Percentiles rank a stretch among this genome's conserved stretches.
These are phyloP conservation scores for Glyphotaelius pellucidus DNA, from an alignment of 2,888 invertebrate species.

Conservation along the genomic window DNA sequence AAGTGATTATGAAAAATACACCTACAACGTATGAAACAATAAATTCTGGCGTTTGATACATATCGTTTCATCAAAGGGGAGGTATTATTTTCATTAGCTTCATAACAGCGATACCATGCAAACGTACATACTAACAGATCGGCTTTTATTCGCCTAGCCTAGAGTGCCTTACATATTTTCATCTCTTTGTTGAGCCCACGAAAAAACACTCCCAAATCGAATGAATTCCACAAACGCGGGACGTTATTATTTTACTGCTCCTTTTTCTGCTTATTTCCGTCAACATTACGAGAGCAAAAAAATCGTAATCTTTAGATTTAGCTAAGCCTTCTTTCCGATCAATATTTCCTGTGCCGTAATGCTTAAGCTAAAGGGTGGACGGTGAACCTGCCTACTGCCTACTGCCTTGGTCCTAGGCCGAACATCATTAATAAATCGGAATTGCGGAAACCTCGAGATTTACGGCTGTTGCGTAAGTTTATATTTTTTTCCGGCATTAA, in stretches of 20 bases:
- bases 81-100: conserved; percentile 54
- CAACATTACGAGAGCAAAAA: not conserved
- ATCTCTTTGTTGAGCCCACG: not conserved
- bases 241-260: not conserved
- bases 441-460: conserved; percentile 2
- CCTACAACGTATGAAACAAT: conserved; percentile 43
- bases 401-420: not conserved
- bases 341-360: not conserved
- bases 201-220: not conserved
- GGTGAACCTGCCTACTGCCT: not conserved
- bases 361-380: not conserved
- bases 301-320: conserved; percentile 2
- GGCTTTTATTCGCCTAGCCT: not conserved
- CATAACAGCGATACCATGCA: not conserved
- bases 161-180: not conserved
- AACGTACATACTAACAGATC: not conserved
- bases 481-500: conserved; percentile 2
- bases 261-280: not conserved
- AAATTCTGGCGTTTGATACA: not conserved
- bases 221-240: not conserved
- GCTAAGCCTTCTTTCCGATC: not conserved
- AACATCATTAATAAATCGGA: not conserved
- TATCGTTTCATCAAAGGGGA: conserved; percentile 45
- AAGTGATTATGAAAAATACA: conserved; percentile 50
- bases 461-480: not conserved